Evolutionary conservation across 2,113 vertebrate genomes (phyloP).

Genomic region (Nyctereutes procyonoides): DNA sequence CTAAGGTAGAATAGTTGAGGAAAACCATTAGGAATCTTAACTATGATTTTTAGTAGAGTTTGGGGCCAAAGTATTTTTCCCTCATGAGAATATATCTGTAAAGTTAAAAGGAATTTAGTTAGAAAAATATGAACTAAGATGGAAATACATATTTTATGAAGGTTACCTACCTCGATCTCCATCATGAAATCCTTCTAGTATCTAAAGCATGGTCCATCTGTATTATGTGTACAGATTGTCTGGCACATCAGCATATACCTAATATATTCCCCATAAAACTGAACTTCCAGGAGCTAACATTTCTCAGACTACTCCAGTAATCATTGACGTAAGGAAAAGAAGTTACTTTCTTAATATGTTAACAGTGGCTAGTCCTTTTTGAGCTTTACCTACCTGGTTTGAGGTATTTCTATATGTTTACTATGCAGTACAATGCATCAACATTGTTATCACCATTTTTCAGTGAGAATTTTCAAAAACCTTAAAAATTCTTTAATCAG

Average conservation of each 20-base stretch:
- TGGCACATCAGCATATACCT: background rate
- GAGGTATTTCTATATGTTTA: background rate
- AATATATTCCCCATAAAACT: background rate
- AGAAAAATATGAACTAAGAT: background rate
- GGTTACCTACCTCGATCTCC: background rate
- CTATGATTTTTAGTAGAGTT: background rate
- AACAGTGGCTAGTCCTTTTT: background rate
- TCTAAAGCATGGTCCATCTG: background rate
- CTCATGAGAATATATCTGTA: background rate
- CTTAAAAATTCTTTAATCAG: background rate
- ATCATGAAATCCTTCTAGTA: background rate
- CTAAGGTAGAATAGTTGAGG: background rate
- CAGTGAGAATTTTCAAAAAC: background rate
- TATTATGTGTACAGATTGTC: background rate
- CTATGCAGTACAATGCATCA: background rate
- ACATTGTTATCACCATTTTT: background rate
- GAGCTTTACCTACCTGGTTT: background rate
- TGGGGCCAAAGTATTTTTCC: background rate
- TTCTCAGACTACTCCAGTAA: background rate
- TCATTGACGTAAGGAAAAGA: background rate
- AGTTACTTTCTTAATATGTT: background rate
- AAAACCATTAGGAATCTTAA: background rate
- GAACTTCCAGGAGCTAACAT: background rate
- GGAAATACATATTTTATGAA: background rate
- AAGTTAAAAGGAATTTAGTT: conserved; percentile 2